Percentiles rank a stretch among this genome's conserved stretches.
Conservation (phyloP, 2,797 vertebrate genomes). For the Mallotus villosus region DNA sequence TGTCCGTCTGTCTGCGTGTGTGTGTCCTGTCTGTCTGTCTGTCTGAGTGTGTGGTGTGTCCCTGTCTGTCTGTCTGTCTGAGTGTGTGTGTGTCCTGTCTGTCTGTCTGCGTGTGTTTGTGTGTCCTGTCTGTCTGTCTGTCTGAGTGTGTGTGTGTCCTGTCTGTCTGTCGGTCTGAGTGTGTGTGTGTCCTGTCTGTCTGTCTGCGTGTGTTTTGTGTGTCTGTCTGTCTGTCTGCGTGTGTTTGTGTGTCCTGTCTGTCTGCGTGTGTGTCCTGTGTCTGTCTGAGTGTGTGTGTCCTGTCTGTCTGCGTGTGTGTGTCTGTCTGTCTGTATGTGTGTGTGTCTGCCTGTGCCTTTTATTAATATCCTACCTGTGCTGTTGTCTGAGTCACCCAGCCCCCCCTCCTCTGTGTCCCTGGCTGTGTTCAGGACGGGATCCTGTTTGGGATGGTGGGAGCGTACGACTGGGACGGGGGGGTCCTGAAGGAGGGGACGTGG, state of each 20-base stretch:
- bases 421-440: slow-evolving; percentile 83
- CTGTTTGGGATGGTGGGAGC: slow-evolving; percentile 95
- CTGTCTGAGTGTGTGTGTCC: neutral
- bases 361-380: too few relatives aligned
- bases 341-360: too few relatives aligned
- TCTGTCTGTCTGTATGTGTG: too few relatives aligned
- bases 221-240: neutral
- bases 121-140: slow-evolving; percentile 14
- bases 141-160: neutral
- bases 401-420: neutral
- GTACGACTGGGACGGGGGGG: slow-evolving; percentile 92
- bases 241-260: neutral
- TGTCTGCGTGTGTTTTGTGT: neutral
- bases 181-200: neutral
- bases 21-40: slow-evolving; percentile 13
- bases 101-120: neutral
- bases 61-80: too few relatives aligned
- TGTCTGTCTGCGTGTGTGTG: too few relatives aligned
- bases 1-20: neutral
- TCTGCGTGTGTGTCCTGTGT: neutral
- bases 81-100: slow-evolving; percentile 4
- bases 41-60: neutral
- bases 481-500: slow-evolving; percentile 81
- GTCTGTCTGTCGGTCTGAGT: neutral
- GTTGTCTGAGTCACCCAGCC: too few relatives aligned